Percentiles rank a stretch among this genome's conserved stretches.
Conservation (phyloP, 2,797 vertebrate species). For the Emys orbicularis region DNA sequence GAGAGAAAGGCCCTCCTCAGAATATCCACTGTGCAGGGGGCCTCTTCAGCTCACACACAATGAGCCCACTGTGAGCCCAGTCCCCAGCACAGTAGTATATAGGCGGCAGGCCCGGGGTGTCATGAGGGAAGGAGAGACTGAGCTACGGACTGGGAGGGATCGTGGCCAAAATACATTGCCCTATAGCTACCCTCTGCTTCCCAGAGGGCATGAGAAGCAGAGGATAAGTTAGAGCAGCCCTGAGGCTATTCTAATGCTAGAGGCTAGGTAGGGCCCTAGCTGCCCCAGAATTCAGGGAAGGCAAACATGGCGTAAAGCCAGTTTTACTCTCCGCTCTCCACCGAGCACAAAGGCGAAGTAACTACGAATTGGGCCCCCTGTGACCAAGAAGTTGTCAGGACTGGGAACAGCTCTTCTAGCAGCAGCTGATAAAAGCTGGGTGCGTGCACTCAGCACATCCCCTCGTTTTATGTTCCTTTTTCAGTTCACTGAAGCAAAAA, state of each 20-base stretch:
- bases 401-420: neutral
- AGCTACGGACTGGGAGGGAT: neutral
- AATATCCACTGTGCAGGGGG: neutral
- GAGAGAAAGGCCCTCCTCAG: neutral
- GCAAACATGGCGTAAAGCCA: neutral
- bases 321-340: neutral
- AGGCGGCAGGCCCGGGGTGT: neutral
- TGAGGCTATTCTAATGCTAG: neutral
- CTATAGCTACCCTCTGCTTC: neutral
- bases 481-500: constrained; percentile 40
- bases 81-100: neutral
- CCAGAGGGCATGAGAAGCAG: neutral
- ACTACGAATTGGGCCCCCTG: neutral
- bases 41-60: neutral
- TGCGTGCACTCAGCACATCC: neutral
- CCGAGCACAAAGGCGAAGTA: neutral
- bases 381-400: constrained; percentile 10
- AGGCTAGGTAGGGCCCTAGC: neutral
- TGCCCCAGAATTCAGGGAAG: neutral
- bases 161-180: neutral
- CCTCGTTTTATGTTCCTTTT: neutral
- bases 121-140: neutral
- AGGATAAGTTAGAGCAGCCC: neutral
- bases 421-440: constrained; percentile 18
- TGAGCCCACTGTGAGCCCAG: neutral